Conservation (phyloP, 1,140 invertebrate genomes). For the Heliconius hewitsoni region DNA sequence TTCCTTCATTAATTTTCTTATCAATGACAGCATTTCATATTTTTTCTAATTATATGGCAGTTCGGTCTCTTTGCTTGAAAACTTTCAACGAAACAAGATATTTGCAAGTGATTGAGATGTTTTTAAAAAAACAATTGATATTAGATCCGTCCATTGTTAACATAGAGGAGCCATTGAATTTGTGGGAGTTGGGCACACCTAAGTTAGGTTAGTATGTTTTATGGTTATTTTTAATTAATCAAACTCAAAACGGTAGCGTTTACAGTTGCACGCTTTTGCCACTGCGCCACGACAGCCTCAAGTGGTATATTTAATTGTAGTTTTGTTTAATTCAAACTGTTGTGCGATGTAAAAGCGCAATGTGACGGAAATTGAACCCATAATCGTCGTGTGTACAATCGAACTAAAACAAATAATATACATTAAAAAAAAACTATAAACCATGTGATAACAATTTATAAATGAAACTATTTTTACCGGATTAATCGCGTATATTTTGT, state of each 20-base stretch:
- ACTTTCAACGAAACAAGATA: constrained; percentile 91
- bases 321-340: no score
- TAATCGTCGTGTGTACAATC: background rate
- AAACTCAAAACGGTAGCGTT: no score
- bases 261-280: no score
- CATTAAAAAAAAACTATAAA: no score
- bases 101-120: constrained; percentile 71
- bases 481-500: no score
- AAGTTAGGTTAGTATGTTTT: constrained; percentile 48
- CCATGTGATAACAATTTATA: no score
- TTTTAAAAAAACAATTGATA: constrained; percentile 66
- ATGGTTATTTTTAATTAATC: background rate
- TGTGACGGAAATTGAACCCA: background rate
- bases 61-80: constrained; percentile 87
- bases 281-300: no score
- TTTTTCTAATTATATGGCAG: constrained; percentile 92
- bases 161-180: constrained; percentile 70
- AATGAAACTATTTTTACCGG: no score
- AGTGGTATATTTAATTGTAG: no score
- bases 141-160: constrained; percentile 71
- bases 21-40: constrained; percentile 91
- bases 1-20: constrained; percentile 46
- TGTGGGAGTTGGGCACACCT: constrained; percentile 58
- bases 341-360: no score
- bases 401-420: no score